Evolutionary conservation across 1,140 invertebrate genomes (phyloP), one percentile per base, ranked within the genome.

Genomic region (Drosophila nikananu): DNA sequence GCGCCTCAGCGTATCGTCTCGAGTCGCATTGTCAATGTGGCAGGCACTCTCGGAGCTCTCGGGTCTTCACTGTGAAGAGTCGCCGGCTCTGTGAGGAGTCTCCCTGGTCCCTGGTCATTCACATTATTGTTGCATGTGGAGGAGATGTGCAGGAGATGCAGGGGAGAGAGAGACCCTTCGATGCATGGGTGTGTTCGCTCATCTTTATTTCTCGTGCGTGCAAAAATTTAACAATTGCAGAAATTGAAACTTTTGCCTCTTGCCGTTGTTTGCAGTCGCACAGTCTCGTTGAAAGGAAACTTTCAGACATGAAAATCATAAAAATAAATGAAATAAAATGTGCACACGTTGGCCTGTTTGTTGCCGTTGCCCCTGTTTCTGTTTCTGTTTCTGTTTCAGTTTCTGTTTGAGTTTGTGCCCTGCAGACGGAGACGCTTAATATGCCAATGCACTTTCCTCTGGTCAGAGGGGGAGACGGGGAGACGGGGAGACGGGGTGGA

Each of bases 171-270:
- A 37, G 42, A 30, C 49, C 42, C 37, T 23, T 21, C 21, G 15
- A 25, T 57, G 30, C 35, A 62, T 68, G 39, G 63, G 46, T 77
- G 67, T 67, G 70, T 82, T 71, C 66, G 84, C 80, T 86, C 77
- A 83, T 83, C 80, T 87, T 86, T 86, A 87, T 83, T 77, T 86
- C 80, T 87, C 79, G 83, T 86, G 83, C 83, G 83, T 86, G 83
- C 83, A 87, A 86, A 86, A 86, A 86, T 86, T 86, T 83, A 89
- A 89, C 84, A 86, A 86, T 86, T 89, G 83, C 80, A 74, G 83
- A 86, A 86, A 86, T 80, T 86, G 83, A 89, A 87, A 87, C 84
- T 86, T 86, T 89, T 86, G 76, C 76, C 75, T 77, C 52, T 77
- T 67, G 61, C 62, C 44, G 66, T 67, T 72, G 68, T 65, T 59